These are phyloP conservation scores for Drosophila aff. DNA, from an alignment of 1,140 invertebrate species.

Conservation along the genomic window DNA sequence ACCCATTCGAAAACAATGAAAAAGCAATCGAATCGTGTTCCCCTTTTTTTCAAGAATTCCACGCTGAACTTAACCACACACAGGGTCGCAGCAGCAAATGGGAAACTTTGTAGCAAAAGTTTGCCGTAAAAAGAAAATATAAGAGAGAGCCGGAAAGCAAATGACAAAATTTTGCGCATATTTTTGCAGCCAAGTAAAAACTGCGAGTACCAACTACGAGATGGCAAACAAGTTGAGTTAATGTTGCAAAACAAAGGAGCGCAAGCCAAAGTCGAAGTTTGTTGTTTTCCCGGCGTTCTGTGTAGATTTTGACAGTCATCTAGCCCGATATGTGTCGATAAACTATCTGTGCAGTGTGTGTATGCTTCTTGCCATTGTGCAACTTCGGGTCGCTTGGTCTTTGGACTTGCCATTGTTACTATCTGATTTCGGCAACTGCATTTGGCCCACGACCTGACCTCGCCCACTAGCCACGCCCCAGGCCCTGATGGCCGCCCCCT, in stretches of 20 bases:
- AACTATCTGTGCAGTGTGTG: conserved; percentile 29
- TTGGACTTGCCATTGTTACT: conserved; percentile 46
- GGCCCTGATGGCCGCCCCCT: conserved; percentile 7
- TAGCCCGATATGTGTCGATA: conserved; percentile 59
- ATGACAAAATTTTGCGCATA: conserved; percentile 66
- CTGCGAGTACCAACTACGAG: conserved; percentile 27
- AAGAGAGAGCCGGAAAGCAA: conserved; percentile 22
- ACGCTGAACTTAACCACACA: conserved; percentile 47
- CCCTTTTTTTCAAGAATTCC: conserved; percentile 18
- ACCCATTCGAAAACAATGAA: conserved; percentile 81
- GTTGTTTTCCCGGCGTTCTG: conserved; percentile 45
- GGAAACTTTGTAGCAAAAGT: conserved; percentile 62
- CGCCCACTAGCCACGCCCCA: conserved; percentile 1
- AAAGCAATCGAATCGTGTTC: conserved; percentile 72
- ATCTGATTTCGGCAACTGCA: conserved; percentile 68
- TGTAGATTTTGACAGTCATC: conserved; percentile 54
- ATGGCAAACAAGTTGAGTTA: conserved; percentile 54
- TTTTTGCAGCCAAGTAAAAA: conserved; percentile 48
- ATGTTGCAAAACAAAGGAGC: conserved; percentile 37
- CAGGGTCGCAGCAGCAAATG: conserved; percentile 36
- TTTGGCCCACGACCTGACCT: conserved; percentile 63
- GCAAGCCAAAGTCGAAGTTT: conserved; percentile 44
- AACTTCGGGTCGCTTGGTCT: conserved; percentile 31
- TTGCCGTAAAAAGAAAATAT: conserved; percentile 35
- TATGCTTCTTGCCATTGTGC: conserved; percentile 1